A percentile compares a stretch with the other conserved stretches of the same genome.
These are phyloP conservation scores for Campoplex nolae DNA, from an alignment of 2,888 invertebrate genomes.

Conservation along the genomic window DNA sequence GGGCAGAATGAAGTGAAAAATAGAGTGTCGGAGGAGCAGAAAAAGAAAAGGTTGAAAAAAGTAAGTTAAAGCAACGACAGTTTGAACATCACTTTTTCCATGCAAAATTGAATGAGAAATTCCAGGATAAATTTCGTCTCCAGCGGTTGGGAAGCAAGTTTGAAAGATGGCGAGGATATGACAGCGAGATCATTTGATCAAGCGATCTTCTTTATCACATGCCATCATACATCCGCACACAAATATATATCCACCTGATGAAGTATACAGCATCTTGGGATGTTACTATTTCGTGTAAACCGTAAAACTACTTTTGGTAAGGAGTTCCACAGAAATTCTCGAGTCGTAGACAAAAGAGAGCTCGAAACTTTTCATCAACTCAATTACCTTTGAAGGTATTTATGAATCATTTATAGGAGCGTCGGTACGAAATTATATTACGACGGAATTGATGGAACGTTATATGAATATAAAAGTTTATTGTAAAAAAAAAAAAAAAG, in stretches of 20 bases:
- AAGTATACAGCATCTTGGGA: background rate
- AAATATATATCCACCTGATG: background rate
- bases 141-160: conserved; percentile 19
- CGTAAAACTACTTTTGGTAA: background rate
- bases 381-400: background rate
- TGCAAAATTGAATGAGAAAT: conserved; percentile 49
- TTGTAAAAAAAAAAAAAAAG: background rate
- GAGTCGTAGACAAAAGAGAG: background rate
- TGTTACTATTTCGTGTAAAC: background rate
- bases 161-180: conserved; percentile 8
- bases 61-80: conserved; percentile 43
- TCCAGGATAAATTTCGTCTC: conserved; percentile 22
- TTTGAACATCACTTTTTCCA: conserved; percentile 43
- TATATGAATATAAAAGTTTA: background rate
- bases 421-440: background rate
- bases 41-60: conserved; percentile 29
- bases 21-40: background rate
- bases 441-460: background rate
- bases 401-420: background rate
- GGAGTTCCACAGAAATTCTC: background rate
- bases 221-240: no score
- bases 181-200: conserved; percentile 39
- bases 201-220: background rate
- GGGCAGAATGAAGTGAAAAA: background rate
- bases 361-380: no score